Base-by-base conservation (phyloP, 2,797 vertebrate species). In the Mus spretus region DNA sequence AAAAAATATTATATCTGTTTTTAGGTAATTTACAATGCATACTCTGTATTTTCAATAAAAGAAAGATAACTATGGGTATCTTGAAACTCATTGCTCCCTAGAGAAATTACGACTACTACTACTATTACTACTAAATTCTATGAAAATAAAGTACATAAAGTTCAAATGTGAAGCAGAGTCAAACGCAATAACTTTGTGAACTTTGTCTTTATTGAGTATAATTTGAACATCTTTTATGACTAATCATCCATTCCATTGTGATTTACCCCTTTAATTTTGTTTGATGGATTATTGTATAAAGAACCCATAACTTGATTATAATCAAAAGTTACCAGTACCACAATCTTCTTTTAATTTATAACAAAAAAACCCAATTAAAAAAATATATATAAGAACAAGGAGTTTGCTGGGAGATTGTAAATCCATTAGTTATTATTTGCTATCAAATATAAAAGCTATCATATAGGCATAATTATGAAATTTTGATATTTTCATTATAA, bases 221-320 rank as follows among this genome's bases (percentile, higher is more conserved):
- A 44, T 83, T 85, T 67, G 77, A n/a, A 55, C 24, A 85, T 89
- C 67, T 91, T 91, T 75, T 84, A 55, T 65, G 24, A 59, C 44
- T 17, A 10, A n/a, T 65, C 67, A 15, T 65, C 77, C 59, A 12
- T 78, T 9, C 9, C 80, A 8, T 26, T 93, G 59, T 87, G 11
- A 80, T 84, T n/a, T 77, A 20, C 37, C 13, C 2, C 14, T 44
- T 86, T 87, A 26, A 70, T n/a, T 50, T 95, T 0, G 34, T 87
- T 34, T 37, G 34, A 13, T 24, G 8, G 31, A n/a, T 37, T 44
- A 19, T 37, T 37, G 3, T n/a, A 6, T 80, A 95, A 89, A 9
- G 20, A 17, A 75, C 4, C 37, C 24, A 70, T 72, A 80, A 65
- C 19, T 95, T 65, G 2, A 70, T 59, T 83, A 1, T 37, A 28